Conservation (phyloP, 2,797 vertebrate species). For the Halcyon badia region DNA sequence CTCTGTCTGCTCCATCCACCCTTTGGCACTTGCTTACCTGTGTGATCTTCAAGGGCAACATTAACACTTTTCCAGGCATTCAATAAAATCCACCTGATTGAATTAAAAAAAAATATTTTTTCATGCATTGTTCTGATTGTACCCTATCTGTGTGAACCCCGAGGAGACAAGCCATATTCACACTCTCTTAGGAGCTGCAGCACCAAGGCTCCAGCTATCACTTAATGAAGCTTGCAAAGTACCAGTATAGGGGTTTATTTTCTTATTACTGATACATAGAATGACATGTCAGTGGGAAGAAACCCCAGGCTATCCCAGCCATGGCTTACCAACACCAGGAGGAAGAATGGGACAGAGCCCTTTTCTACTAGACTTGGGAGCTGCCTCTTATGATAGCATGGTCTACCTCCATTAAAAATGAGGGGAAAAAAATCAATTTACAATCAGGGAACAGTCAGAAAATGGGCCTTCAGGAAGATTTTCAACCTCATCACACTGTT, state of each 20-base stretch:
- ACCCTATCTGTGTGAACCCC: background rate
- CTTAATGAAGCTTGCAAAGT: background rate
- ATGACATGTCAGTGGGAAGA: background rate
- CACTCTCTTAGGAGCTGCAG: background rate
- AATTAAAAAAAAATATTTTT: background rate
- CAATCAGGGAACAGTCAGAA: background rate
- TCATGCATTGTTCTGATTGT: background rate
- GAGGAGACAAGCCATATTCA: background rate
- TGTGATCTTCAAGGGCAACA: background rate
- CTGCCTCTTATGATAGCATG: background rate
- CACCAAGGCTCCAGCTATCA: background rate
- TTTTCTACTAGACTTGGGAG: background rate
- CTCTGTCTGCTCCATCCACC: background rate
- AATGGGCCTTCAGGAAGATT: background rate
- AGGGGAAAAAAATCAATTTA: background rate
- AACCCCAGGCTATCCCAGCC: background rate
- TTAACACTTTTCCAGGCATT: background rate
- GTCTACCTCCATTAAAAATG: background rate
- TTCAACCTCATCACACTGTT: background rate
- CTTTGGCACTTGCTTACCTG: background rate
- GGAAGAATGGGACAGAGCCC: background rate
- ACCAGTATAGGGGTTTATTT: background rate
- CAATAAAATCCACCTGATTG: background rate
- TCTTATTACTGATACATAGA: background rate
- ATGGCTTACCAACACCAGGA: background rate